Conservation (phyloP, 2,113 vertebrate genomes). For the Copsychus sechellarum region DNA sequence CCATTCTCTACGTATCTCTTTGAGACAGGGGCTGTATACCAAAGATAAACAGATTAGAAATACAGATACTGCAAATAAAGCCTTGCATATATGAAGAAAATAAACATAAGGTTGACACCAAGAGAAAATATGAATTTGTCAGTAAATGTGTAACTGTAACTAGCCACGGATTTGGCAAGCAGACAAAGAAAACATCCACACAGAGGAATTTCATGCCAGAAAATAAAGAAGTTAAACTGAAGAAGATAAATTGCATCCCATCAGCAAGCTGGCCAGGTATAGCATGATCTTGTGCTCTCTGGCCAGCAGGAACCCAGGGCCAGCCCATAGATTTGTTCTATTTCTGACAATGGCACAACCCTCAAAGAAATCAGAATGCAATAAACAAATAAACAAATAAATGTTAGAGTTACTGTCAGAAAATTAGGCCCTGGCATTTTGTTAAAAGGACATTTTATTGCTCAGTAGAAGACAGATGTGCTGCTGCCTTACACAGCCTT, state of each 20-base stretch:
- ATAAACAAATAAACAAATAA: neutral
- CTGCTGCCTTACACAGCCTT: neutral
- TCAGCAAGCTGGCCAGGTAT: slow-evolving; percentile 2
- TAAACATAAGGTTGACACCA: slow-evolving; percentile 41
- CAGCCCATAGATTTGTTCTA: neutral
- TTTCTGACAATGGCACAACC: neutral
- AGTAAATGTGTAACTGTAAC: slow-evolving; percentile 45
- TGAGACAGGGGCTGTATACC: neutral
- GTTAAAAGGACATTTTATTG: neutral
- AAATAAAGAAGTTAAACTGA: slow-evolving; percentile 54
- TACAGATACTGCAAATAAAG: slow-evolving; percentile 58
- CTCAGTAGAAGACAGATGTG: neutral
- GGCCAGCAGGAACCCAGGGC: neutral
- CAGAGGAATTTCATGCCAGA: slow-evolving; percentile 21
- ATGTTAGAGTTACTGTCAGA: neutral
- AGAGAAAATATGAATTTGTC: slow-evolving; percentile 67
- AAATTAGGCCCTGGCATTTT: neutral
- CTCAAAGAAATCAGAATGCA: neutral
- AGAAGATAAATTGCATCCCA: slow-evolving; percentile 48
- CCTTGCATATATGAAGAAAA: slow-evolving; percentile 18
- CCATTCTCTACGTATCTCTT: neutral
- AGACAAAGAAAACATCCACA: slow-evolving; percentile 8
- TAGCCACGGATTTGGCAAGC: slow-evolving; percentile 53
- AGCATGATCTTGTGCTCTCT: neutral
- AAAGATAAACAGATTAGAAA: slow-evolving; percentile 58